Evolutionary conservation across 2,797 vertebrate species (phyloP), one percentile per base, ranked within the genome.

Genomic region (Triplophysa yarkandensis): DNA sequence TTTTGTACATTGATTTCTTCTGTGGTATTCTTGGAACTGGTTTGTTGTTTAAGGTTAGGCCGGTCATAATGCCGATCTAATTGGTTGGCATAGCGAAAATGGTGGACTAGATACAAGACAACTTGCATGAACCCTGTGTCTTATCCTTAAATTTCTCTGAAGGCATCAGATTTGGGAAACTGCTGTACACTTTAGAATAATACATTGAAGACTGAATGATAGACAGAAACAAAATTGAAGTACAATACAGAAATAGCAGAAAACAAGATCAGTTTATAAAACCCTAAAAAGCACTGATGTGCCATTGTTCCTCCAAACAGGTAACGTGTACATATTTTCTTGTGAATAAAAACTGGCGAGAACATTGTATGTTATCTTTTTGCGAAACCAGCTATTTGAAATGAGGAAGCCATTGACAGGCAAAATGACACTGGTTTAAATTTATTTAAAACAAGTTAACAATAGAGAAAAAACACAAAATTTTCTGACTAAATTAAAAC

Each of bases 141-240:
- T 43, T 55, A 34, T 54, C 50, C 58, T 72, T 25, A 54, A 52
- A 63, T 73, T n/a, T 34, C 43, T 27, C 41, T 46, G 8, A 60
- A 19, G 14, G 34, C n/a, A 32, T 1, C 54, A 60, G 39, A 13
- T 14, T 4, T 36, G 1, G 6, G 9, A n/a, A 5, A 41, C 4
- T 55, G 21, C 32, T 54, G 65, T 68, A 55, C 4, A 43, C 41
- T 60, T 71, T 13, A 61, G 19, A 46, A 32, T 23, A 4, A 46
- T 25, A 4, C 28, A 46, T 11, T 34, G 28, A 46, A 60, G n/a
- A 2, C 34, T 44, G 3, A 36, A 46, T 2, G 21, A 6, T 11
- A 39, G 17, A 58, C 30, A 2, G 6, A 2, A 27, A 52, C 3
- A 6, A 1, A 8, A 25, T 14, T 4, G 4, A 23, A 23, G 1